Percentiles rank a stretch among this genome's conserved stretches.
These are phyloP conservation scores for Parazoanthus darwini DNA, from an alignment of 92 coral and sea anemone genomes.

Conservation along the genomic window DNA sequence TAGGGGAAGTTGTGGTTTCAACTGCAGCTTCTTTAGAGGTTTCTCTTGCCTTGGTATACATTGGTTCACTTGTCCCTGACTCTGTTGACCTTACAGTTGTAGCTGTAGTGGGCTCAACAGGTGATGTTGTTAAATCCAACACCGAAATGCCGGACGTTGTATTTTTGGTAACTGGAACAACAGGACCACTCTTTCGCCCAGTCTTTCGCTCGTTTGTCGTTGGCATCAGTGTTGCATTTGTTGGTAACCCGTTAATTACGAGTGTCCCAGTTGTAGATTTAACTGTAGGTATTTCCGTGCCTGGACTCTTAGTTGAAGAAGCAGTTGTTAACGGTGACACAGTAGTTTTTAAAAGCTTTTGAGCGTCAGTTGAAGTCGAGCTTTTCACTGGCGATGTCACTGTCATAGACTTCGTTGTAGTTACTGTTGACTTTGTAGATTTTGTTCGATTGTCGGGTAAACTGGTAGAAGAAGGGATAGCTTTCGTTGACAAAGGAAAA, in stretches of 20 bases:
- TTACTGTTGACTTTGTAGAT: not conserved
- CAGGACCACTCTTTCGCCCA: not conserved
- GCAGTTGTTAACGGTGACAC: not conserved
- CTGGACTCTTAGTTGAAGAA: not conserved
- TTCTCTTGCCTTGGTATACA: not conserved
- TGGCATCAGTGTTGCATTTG: not conserved
- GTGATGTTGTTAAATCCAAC: not conserved
- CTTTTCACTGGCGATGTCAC: not conserved
- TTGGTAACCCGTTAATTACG: not conserved
- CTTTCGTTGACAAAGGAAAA: no score
- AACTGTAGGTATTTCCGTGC: not conserved
- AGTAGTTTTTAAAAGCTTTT: not conserved
- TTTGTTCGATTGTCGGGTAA: not conserved
- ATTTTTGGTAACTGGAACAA: not conserved
- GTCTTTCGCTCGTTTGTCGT: not conserved
- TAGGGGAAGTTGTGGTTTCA: not conserved
- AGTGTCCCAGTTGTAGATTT: not conserved
- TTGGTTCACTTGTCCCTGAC: not conserved
- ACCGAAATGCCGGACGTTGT: not conserved
- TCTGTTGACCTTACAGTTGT: not conserved
- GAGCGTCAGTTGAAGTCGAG: not conserved
- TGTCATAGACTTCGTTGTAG: not conserved
- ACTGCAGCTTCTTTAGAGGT: not conserved
- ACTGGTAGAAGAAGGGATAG: not conserved
- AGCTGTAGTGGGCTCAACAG: not conserved